Conservation (phyloP, 35 echinoderm and acorn worm genomes). For the Nesometra sesokonis region DNA sequence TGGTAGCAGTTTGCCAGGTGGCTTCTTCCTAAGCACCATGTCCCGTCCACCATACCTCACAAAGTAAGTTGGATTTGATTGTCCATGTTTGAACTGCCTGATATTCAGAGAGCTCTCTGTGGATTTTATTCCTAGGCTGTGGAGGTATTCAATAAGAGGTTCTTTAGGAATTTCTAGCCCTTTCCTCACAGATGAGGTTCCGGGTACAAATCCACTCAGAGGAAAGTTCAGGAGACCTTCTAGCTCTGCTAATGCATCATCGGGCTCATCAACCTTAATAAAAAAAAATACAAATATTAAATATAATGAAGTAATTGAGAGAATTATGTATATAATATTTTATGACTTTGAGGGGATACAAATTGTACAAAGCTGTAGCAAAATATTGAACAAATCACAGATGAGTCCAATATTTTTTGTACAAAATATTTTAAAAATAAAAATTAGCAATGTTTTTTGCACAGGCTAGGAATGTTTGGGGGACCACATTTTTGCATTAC, state of each 20-base stretch:
- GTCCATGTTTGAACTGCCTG: slow-evolving; percentile 83
- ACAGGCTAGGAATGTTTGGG: too few species aligned
- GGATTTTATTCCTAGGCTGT: slow-evolving; percentile 40
- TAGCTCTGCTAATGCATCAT: slow-evolving; percentile 55
- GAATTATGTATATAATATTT: too few species aligned
- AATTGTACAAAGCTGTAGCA: too few species aligned
- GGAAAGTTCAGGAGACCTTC: slow-evolving; percentile 20
- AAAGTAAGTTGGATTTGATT: slow-evolving; percentile 98
- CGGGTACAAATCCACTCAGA: slow-evolving; percentile 44
- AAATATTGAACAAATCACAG: too few species aligned
- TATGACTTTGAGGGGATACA: too few species aligned
- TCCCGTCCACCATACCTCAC: slow-evolving; percentile 51
- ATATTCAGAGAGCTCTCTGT: slow-evolving; percentile 35
- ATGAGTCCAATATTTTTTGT: too few species aligned
- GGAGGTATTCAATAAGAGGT: slow-evolving; percentile 34
- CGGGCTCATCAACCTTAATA: slow-evolving; percentile 45
- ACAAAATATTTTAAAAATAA: too few species aligned
- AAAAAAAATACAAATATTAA: neutral
- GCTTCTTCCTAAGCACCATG: slow-evolving; percentile 90
- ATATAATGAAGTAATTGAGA: neutral
- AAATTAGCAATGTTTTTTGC: too few species aligned
- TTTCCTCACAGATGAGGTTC: slow-evolving; percentile 67
- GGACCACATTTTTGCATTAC: too few species aligned
- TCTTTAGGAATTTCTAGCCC: slow-evolving; percentile 58
- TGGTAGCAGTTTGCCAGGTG: slow-evolving; percentile 90